Percentiles rank a stretch among this genome's conserved stretches.
phyloP scores from a whole-genome alignment of 2,113 vertebrate genomes.

The Hippocampus guttulatus region DNA sequence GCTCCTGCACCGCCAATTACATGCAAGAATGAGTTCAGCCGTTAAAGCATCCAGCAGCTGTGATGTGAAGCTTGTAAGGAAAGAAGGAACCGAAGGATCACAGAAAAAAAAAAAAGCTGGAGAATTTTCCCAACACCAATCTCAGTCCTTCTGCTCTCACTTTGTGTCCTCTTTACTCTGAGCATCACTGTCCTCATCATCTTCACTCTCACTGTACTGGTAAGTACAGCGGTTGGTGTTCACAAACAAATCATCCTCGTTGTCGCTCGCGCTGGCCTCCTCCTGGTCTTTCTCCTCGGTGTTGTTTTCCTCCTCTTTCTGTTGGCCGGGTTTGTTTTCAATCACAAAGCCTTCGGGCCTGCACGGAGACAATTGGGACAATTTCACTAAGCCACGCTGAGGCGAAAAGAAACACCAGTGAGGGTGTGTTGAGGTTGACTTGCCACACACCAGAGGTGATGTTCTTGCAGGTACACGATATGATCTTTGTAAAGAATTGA shows the following conservation, averaged over 20 bases:
- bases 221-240: constrained; percentile 83
- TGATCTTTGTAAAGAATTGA: constrained; percentile 86
- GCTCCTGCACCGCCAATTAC: background rate
- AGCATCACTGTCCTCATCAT: constrained; percentile 64
- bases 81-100: background rate
- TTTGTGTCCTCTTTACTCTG: constrained; percentile 46
- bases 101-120: background rate
- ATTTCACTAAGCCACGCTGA: background rate
- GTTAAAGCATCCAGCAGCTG: background rate
- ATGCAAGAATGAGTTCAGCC: background rate
- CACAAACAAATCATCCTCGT: constrained; percentile 84
- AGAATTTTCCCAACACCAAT: background rate
- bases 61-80: background rate
- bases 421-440: background rate
- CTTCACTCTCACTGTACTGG: constrained; percentile 80
- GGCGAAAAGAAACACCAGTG: background rate
- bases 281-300: constrained; percentile 26
- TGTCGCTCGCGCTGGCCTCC: constrained; percentile 56
- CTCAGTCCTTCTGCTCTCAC: constrained; percentile 6
- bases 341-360: constrained; percentile 65
- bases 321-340: constrained; percentile 34
- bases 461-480: constrained; percentile 77
- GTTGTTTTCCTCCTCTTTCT: constrained; percentile 17
- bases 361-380: background rate
- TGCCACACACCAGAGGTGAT: constrained; percentile 75